phyloP scores from a whole-genome alignment of 2,113 vertebrate species.

The Tenrec ecaudatus region DNA sequence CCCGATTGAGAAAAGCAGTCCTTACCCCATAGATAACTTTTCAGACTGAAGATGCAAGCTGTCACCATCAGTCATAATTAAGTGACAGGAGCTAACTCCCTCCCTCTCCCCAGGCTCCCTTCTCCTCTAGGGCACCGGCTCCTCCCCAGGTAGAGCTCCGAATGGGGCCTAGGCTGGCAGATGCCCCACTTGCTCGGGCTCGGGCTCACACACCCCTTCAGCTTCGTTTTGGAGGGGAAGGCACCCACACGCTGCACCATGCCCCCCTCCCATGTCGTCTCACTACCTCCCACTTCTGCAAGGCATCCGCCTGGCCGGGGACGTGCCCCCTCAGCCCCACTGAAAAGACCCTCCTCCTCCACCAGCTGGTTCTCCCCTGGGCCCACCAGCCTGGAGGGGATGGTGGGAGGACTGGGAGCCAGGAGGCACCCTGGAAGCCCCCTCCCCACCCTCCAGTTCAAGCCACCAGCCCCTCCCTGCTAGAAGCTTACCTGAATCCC shows the following conservation, averaged over 20 bases:
- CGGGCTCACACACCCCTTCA: background rate
- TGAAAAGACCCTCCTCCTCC: background rate
- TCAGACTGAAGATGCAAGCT: slow-evolving; percentile 83
- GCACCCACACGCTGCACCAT: fast-evolving
- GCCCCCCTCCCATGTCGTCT: background rate
- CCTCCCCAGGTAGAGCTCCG: slow-evolving; percentile 7
- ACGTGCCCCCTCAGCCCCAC: background rate
- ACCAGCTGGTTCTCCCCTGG: background rate
- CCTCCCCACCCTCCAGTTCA: background rate
- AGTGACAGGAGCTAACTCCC: slow-evolving; percentile 73
- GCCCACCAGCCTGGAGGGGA: background rate
- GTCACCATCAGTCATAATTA: slow-evolving; percentile 85
- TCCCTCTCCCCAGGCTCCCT: background rate
- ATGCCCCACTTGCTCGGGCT: too few relatives aligned
- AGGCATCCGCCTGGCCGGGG: background rate
- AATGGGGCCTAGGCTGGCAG: fast-evolving
- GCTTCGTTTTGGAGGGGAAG: background rate
- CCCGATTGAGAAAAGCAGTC: slow-evolving; percentile 83
- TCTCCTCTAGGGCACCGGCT: background rate
- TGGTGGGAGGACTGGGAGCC: background rate
- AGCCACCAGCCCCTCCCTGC: background rate
- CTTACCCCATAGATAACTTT: slow-evolving; percentile 83
- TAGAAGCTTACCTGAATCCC: background rate
- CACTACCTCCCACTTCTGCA: background rate
- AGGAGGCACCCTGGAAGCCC: background rate